These are phyloP conservation scores for Chiloscyllium punctatum DNA, from an alignment of 2,797 vertebrate genomes.

Conservation along the genomic window DNA sequence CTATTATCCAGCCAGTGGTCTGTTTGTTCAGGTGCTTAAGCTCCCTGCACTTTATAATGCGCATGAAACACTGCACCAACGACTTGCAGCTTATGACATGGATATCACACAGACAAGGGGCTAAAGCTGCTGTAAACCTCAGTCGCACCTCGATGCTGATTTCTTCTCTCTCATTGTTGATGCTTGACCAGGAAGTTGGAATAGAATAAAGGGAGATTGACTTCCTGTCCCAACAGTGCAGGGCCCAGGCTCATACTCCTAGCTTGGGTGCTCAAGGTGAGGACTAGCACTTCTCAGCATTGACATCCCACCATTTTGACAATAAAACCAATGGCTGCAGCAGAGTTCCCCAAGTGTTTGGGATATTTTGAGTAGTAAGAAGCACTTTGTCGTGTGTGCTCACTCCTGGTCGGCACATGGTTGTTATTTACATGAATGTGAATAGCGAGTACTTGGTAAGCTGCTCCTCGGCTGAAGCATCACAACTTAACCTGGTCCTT, in stretches of 20 bases:
- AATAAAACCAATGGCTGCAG: background rate
- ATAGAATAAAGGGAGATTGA: background rate
- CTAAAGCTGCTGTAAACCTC: background rate
- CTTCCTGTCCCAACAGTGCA: background rate
- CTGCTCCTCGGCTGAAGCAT: background rate
- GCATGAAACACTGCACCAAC: background rate
- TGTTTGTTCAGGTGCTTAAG: constrained; percentile 16
- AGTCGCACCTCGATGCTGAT: background rate
- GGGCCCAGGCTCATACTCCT: background rate
- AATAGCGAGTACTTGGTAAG: background rate
- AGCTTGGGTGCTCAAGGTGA: background rate
- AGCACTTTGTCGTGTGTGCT: background rate
- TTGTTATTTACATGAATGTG: background rate
- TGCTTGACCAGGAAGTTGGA: background rate
- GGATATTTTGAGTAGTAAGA: background rate
- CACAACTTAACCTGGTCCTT: background rate
- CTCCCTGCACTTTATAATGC: background rate
- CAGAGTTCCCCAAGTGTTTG: background rate
- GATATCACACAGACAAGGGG: background rate
- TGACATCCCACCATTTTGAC: background rate
- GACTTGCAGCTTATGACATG: too few species aligned
- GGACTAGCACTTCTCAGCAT: background rate
- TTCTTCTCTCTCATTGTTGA: background rate
- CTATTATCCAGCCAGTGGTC: background rate
- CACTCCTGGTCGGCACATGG: background rate